phyloP scores from a whole-genome alignment of 2,888 invertebrate genomes.

The Leucoma salicis region DNA sequence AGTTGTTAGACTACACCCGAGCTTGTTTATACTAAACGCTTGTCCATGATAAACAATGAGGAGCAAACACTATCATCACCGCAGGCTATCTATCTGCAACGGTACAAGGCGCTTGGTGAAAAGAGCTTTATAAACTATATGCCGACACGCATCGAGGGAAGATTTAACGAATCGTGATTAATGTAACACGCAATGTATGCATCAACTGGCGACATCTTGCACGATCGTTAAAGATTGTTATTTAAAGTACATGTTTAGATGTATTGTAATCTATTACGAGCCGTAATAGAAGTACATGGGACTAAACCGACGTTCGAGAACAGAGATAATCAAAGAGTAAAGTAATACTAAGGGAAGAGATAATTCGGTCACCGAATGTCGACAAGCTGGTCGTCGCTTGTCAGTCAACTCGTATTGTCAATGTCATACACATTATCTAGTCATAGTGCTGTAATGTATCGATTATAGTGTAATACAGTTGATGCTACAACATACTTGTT shows the following conservation, averaged over 20 bases:
- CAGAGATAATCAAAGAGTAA: neutral
- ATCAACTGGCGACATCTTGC: conserved; percentile 29
- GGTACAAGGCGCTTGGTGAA: conserved; percentile 58
- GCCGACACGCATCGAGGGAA: conserved; percentile 49
- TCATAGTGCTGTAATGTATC: conserved; percentile 76
- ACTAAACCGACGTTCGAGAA: conserved; percentile 18
- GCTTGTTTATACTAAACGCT: conserved; percentile 59
- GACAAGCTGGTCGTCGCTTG: conserved; percentile 39
- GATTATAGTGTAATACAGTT: conserved; percentile 72
- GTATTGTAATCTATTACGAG: neutral
- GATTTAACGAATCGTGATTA: conserved; percentile 33
- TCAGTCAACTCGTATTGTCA: conserved; percentile 56
- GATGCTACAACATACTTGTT: conserved; percentile 75
- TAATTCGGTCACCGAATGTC: conserved; percentile 6
- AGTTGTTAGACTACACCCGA: conserved; percentile 55
- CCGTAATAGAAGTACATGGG: conserved; percentile 23
- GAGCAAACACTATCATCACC: conserved; percentile 42
- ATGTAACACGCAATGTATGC: conserved; percentile 19
- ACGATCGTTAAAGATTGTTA: conserved; percentile 30
- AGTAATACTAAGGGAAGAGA: no score
- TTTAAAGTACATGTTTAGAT: neutral
- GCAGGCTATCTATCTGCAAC: conserved; percentile 45
- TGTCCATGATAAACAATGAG: conserved; percentile 50
- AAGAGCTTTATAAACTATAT: conserved; percentile 49
- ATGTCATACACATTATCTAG: conserved; percentile 70